Evolutionary conservation across 53 echinoderm and acorn worm species (phyloP).

Genomic region (Glandiceps talaboti): DNA sequence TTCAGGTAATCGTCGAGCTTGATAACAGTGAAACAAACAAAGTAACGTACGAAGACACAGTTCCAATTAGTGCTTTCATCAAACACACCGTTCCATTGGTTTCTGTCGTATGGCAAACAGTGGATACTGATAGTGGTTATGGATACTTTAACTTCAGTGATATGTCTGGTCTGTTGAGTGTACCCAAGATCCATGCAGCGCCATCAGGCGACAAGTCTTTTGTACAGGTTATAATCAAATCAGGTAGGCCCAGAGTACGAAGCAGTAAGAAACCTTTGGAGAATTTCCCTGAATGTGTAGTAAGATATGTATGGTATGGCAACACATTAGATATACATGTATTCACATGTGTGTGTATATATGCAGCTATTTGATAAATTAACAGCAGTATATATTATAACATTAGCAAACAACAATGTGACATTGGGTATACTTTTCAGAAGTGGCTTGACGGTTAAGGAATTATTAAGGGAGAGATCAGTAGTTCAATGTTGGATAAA

Average conservation of each 20-base stretch:
- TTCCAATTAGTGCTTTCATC: neutral
- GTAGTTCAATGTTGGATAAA: too few relatives aligned
- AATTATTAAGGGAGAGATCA: too few relatives aligned
- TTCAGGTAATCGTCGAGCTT: neutral
- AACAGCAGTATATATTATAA: too few relatives aligned
- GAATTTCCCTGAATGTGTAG: too few relatives aligned
- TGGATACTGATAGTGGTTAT: neutral
- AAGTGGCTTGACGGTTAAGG: too few relatives aligned
- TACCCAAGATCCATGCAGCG: neutral
- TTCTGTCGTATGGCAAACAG: neutral
- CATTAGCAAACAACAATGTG: too few relatives aligned
- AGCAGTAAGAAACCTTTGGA: too few relatives aligned
- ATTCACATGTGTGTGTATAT: too few relatives aligned
- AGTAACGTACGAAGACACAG: neutral
- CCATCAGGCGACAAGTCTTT: neutral
- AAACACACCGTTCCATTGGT: neutral
- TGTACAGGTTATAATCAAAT: neutral
- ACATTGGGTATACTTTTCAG: too few relatives aligned
- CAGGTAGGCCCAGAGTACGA: neutral
- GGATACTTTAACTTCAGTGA: neutral
- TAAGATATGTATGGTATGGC: too few relatives aligned
- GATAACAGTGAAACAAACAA: neutral
- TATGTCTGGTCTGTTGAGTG: neutral
- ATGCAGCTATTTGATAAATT: too few relatives aligned
- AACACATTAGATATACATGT: too few relatives aligned